Base-by-base conservation (phyloP, 2,888 invertebrate genomes). In the Lapara coniferarum region DNA sequence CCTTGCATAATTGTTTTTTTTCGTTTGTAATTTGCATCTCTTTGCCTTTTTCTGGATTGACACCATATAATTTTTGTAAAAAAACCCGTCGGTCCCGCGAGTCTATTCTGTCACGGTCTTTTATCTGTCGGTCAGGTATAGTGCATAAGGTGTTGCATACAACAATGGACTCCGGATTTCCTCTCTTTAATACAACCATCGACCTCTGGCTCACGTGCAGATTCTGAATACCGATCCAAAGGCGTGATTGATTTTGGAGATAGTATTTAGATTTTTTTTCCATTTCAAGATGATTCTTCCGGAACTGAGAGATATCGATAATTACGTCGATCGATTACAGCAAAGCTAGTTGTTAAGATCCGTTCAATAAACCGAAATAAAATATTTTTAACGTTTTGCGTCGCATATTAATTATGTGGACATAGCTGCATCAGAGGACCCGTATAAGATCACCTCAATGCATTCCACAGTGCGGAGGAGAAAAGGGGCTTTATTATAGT, bases 201-300 rank as follows among this genome's bases (percentile, higher is more conserved):
- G 85, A 89, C 87, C 90, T 89, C 85, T 84, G 85, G 77, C 90
- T 93, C 93, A 93, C 93, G 93, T 93, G 93, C 92, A 90, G 90
- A 90, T 88, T 89, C 80, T 86, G 85, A 88, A 90, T 89, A 88
- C 86, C 83, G 85, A 84, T 86, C 82, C 81, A 89, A 90, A 90
- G 93, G 93, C 92, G 93, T 93, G 90, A 93, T 93, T 86, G 93
- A 93, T 93, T 91, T 89, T 83, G 76, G 83, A 91, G 92, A 93
- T 92, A 92, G 84, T 81, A 63, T 63, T 63, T 89, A 85, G 83
- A 85, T 84, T 78, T 69, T 71, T 71, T 74, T 79, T 78, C 86
- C 44, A 58, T 71, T 71, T 73, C 46, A 70, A 12, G 44, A 0
- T 14, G 44, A 52, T 53, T 51, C 52, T 44, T 53, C 59, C 68